A percentile compares a stretch with the other conserved stretches of the same genome.
Evolutionary conservation across 2,888 invertebrate species (phyloP).

Genomic region (Xestia c-nigrum): DNA sequence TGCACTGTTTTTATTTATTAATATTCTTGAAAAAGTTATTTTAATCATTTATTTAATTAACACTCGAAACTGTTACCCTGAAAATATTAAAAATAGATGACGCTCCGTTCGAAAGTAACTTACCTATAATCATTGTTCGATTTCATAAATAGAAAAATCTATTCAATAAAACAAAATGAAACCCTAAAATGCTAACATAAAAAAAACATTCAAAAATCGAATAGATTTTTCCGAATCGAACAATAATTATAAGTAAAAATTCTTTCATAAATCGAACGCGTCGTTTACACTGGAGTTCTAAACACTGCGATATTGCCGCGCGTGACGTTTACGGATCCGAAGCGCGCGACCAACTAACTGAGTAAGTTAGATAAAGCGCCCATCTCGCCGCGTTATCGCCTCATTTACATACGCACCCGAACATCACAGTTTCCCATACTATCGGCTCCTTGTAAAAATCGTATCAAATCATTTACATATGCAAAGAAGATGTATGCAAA

Average conservation of each 20-base stretch:
- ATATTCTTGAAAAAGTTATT: slow-evolving; percentile 23
- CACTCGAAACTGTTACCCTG: slow-evolving; percentile 49
- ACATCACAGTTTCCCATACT: slow-evolving; percentile 82
- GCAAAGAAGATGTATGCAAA: slow-evolving; percentile 88
- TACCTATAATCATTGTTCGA: slow-evolving; percentile 65
- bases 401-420: slow-evolving; percentile 86
- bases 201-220: slow-evolving; percentile 7
- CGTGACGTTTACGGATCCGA: slow-evolving; percentile 83
- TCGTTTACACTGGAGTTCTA: slow-evolving; percentile 68
- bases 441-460: slow-evolving; percentile 78
- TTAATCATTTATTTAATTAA: slow-evolving; percentile 30
- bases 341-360: slow-evolving; percentile 88
- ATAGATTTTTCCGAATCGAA: slow-evolving; percentile 55
- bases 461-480: slow-evolving; percentile 86
- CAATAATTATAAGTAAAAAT: slow-evolving; percentile 57
- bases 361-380: slow-evolving; percentile 81
- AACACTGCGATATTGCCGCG: slow-evolving; percentile 68
- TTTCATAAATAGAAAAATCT: slow-evolving; percentile 17
- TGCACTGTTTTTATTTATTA: slow-evolving; percentile 65
- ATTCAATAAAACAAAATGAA: slow-evolving; percentile 27
- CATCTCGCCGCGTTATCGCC: slow-evolving; percentile 83
- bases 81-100: slow-evolving; percentile 46
- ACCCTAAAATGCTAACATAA: slow-evolving; percentile 15
- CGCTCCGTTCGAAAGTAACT: slow-evolving; percentile 43
- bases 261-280: slow-evolving; percentile 54